Percentiles rank a stretch among this genome's conserved stretches.
Conservation (phyloP, 2,797 vertebrate species). For the Mormyrus proboscirostris region DNA sequence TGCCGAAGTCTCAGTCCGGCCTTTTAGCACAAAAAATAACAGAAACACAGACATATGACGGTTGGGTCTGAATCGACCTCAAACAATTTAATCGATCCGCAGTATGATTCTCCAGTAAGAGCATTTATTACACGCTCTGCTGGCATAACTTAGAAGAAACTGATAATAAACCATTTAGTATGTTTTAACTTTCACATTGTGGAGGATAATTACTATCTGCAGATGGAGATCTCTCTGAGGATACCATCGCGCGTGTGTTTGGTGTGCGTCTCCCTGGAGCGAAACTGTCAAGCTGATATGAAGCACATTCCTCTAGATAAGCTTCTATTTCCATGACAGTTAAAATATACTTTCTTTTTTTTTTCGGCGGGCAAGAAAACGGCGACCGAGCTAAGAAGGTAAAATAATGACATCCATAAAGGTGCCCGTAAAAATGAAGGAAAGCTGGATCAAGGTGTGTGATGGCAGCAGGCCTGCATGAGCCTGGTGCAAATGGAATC, state of each 20-base stretch:
- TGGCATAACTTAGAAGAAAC: not conserved
- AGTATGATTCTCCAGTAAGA: not conserved
- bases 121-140: not conserved
- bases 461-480: not conserved
- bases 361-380: not conserved
- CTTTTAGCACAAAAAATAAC: not conserved
- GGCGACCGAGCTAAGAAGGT: not conserved
- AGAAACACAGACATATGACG: not conserved
- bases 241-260: not conserved
- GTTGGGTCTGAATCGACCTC: not conserved
- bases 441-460: not conserved
- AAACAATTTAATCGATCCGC: not conserved
- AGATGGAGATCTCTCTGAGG: conserved; percentile 10
- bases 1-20: not conserved
- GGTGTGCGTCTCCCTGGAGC: not conserved
- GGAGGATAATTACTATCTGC: conserved; percentile 29
- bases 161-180: conserved; percentile 16
- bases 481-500: not conserved
- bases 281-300: not conserved
- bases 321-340: not conserved
- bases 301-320: conserved; percentile 13
- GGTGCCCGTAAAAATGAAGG: not conserved
- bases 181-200: conserved; percentile 28
- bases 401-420: not conserved
- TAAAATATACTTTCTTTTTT: not conserved